Conservation (phyloP, 2,113 vertebrate species). For the Ifrita kowaldi region DNA sequence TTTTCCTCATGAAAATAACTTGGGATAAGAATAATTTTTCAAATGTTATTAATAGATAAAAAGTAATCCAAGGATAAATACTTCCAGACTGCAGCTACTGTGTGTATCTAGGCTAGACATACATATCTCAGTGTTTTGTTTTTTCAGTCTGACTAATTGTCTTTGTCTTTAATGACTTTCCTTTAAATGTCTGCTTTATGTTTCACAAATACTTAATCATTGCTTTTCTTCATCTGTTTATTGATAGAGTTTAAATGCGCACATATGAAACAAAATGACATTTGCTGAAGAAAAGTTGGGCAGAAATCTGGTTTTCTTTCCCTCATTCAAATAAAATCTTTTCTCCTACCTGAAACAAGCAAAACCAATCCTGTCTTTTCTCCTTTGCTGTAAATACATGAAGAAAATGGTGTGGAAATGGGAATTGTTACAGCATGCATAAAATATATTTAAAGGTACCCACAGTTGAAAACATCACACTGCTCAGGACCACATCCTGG, state of each 20-base stretch:
- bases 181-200: slow-evolving; percentile 51
- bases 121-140: slow-evolving; percentile 53
- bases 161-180: slow-evolving; percentile 60
- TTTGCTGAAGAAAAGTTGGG: not conserved
- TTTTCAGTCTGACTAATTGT: slow-evolving; percentile 68
- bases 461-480: not conserved
- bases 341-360: not conserved
- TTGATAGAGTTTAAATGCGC: not conserved
- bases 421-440: not conserved
- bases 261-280: not conserved
- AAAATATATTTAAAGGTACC: not conserved
- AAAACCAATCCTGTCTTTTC: not conserved
- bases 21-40: slow-evolving; percentile 18
- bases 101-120: slow-evolving; percentile 62
- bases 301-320: not conserved
- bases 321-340: not conserved
- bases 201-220: slow-evolving; percentile 64
- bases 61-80: slow-evolving; percentile 59
- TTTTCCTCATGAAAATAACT: slow-evolving; percentile 52
- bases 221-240: slow-evolving; percentile 42
- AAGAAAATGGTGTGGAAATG: not conserved
- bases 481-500: not conserved
- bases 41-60: slow-evolving; percentile 68
- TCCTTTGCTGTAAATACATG: not conserved
- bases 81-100: slow-evolving; percentile 63